These are phyloP conservation scores for Oenanthe melanoleuca DNA, from an alignment of 2,113 vertebrate species.

Conservation along the genomic window DNA sequence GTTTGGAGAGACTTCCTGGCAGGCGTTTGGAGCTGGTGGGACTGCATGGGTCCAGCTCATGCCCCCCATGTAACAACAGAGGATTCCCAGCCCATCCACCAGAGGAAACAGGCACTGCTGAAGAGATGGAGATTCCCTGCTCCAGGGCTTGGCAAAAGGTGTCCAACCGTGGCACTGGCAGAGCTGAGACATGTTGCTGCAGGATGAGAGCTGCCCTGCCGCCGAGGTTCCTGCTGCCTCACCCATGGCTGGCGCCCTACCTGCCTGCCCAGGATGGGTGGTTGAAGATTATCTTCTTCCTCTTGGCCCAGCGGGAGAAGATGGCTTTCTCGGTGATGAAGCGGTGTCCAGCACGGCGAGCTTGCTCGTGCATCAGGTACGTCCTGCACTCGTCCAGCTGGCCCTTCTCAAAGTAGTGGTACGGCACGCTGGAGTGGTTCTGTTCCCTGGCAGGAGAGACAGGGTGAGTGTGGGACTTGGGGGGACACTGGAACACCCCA, in stretches of 20 bases:
- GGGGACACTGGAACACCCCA: fast-evolving
- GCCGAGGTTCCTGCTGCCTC: fast-evolving
- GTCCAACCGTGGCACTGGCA: fast-evolving
- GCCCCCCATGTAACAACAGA: fast-evolving
- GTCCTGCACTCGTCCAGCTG: slow-evolving; percentile 86
- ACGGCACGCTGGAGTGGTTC: slow-evolving; percentile 82
- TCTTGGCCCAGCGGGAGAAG: slow-evolving; percentile 90
- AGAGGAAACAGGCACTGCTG: neutral
- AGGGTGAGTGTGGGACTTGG: neutral
- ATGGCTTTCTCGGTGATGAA: slow-evolving; percentile 96
- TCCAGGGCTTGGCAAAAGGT: neutral
- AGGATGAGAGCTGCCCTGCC: fast-evolving
- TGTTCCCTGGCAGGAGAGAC: slow-evolving; percentile 50
- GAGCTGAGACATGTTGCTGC: fast-evolving
- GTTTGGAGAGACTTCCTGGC: neutral
- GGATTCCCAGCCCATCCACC: neutral
- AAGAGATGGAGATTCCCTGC: fast-evolving
- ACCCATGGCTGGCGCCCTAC: fast-evolving
- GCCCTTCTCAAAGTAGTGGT: slow-evolving; percentile 92
- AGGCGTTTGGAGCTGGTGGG: fast-evolving
- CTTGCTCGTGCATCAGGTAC: slow-evolving; percentile 87
- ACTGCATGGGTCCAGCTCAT: neutral
- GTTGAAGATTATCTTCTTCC: slow-evolving; percentile 79
- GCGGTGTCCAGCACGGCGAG: slow-evolving; percentile 83
- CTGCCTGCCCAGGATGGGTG: slow-evolving; percentile 81